Evolutionary conservation across 2,888 invertebrate genomes (phyloP), one percentile per base, ranked within the genome.

Genomic region (Cephus rjabovi): DNA sequence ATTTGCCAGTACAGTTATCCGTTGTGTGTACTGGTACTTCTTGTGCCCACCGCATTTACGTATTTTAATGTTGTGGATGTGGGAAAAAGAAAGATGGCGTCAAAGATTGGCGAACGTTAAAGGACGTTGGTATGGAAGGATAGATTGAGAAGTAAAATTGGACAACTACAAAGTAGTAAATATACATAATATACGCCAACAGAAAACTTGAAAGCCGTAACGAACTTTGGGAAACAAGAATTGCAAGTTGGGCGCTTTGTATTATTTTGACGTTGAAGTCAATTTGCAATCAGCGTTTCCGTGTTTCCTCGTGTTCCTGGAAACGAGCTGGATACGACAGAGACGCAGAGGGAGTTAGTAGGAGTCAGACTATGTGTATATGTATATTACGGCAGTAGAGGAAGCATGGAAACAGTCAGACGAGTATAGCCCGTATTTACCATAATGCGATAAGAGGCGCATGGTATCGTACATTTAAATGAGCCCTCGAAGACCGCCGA

Each of bases 391-490:
- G 12, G 23, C 23, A 73, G 31, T 34, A 34, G 34, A 23, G 23
- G 11, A 31, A 33, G 73, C 73, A 4, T 33, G 34, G 73, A 31
- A 34, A 73, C 33, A 73, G 73, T 15, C 33, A 73, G 74, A 74
- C n/a, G 37, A 37, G 37, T 11, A 74, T 15, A 74, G n/a, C 71
- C 81, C 82, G 89, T 88, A 88, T 89, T 89, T 89, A 89, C 86
- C 88, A 89, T 89, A 89, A 89, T 89, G 86, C 87, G 88, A 88
- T 89, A 89, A 89, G 87, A 86, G 88, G 82, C 84, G 86, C 83
- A 83, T 83, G 82, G 83, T 88, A 88, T 88, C 86, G 87, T 88
- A 87, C 89, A 89, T 88, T 86, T 85, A 87, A 89, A 89, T 87
- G 88, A 89, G 85, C 81, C 78, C 76, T 74, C 79, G 69, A 31